Evolutionary conservation across 35 echinoderm and acorn worm species (phyloP).

Genomic region (Diadema setosum): DNA sequence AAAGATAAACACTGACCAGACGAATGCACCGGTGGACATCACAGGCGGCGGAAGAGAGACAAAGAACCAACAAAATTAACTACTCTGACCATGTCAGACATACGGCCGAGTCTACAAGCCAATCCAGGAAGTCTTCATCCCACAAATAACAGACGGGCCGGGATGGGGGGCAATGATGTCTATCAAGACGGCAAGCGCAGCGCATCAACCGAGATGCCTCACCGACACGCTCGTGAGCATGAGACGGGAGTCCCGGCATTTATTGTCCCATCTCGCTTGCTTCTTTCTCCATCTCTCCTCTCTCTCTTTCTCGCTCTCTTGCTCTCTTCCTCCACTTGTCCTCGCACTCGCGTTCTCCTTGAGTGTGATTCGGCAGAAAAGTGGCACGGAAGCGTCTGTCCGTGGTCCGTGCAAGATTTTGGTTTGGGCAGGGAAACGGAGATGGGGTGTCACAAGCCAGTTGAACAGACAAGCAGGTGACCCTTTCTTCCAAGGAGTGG

Average conservation of each 20-base stretch:
- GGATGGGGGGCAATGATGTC: neutral
- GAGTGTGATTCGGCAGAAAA: conserved; percentile 4
- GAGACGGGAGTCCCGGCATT: too few species aligned
- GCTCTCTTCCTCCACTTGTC: too few species aligned
- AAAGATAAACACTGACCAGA: too few species aligned
- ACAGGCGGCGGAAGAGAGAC: neutral
- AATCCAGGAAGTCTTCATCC: neutral
- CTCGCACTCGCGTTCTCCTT: neutral
- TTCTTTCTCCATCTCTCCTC: too few species aligned
- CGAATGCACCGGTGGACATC: neutral
- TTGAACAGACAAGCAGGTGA: neutral
- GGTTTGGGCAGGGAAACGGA: neutral
- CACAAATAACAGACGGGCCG: neutral
- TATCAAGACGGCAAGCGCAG: neutral
- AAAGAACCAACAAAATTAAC: neutral
- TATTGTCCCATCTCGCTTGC: too few species aligned
- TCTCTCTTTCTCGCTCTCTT: too few species aligned
- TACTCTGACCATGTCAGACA: neutral
- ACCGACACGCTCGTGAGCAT: too few species aligned
- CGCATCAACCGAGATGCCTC: too few species aligned
- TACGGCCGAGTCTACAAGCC: neutral
- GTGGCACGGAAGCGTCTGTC: neutral
- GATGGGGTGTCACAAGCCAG: neutral
- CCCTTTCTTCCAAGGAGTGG: neutral
- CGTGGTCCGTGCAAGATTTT: neutral